Conservation (phyloP, 1,140 invertebrate genomes). For the Neotoxoptera formosana region DNA sequence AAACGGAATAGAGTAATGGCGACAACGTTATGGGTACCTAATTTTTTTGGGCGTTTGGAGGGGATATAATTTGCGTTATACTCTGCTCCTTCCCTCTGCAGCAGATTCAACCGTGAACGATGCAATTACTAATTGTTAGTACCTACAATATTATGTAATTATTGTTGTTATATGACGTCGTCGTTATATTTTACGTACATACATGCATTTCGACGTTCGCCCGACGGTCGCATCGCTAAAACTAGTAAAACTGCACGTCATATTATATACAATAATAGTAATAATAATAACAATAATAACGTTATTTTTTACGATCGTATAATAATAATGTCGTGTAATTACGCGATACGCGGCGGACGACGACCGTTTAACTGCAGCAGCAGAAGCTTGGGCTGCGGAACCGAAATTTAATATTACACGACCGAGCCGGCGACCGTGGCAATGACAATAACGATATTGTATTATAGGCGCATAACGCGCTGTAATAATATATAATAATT, state of each 20-base stretch:
- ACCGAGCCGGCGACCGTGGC: neutral
- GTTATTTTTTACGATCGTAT: neutral
- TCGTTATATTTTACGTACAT: neutral
- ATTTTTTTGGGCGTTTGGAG: neutral
- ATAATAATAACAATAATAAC: too few relatives aligned
- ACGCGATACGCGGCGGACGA: neutral
- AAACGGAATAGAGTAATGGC: too few relatives aligned
- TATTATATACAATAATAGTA: too few relatives aligned
- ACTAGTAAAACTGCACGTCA: neutral
- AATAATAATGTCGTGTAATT: neutral
- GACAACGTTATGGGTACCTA: too few relatives aligned
- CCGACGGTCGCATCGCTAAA: neutral
- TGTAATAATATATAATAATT: too few relatives aligned
- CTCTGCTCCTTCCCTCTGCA: too few relatives aligned
- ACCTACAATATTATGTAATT: neutral
- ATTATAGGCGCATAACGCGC: neutral
- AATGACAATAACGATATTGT: neutral
- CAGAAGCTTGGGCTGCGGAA: neutral
- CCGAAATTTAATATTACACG: neutral
- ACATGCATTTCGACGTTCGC: neutral
- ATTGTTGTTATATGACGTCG: neutral
- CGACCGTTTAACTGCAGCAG: slow-evolving; percentile 6
- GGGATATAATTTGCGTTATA: neutral
- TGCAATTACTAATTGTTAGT: neutral
- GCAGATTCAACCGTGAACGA: neutral